These are phyloP conservation scores for Papilio helenus DNA, from an alignment of 1,140 invertebrate species.

Conservation along the genomic window DNA sequence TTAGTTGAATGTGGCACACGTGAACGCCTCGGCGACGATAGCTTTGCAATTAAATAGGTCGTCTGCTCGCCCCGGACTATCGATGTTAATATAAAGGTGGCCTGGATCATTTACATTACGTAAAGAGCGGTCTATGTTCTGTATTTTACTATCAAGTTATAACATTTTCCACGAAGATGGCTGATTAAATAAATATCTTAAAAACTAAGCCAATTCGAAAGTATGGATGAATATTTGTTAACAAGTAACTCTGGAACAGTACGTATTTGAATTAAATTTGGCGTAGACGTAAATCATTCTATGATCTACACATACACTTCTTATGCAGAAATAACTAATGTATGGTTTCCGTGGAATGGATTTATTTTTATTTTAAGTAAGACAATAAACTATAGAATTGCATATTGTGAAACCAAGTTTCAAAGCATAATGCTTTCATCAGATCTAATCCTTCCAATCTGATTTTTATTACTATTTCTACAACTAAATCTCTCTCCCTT, in stretches of 20 bases:
- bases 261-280: too few relatives aligned
- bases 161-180: not conserved
- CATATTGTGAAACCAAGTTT: not conserved
- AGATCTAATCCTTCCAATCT: constrained; percentile 19
- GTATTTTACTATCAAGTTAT: not conserved
- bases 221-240: too few relatives aligned
- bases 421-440: not conserved
- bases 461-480: constrained; percentile 37
- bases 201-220: too few relatives aligned
- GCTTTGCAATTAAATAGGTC: constrained; percentile 63
- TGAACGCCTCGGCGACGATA: constrained; percentile 54
- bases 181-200: too few relatives aligned
- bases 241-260: too few relatives aligned
- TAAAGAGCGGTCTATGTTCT: not conserved
- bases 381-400: not conserved
- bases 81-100: constrained; percentile 16
- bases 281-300: too few relatives aligned
- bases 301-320: not conserved
- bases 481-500: constrained; percentile 45
- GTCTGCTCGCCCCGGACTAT: constrained; percentile 41
- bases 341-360: not conserved
- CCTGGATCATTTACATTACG: not conserved
- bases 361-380: not conserved
- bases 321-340: not conserved
- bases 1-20: constrained; percentile 53